Base-by-base conservation (phyloP, 1,140 invertebrate species). In the Caerostris darwini region DNA sequence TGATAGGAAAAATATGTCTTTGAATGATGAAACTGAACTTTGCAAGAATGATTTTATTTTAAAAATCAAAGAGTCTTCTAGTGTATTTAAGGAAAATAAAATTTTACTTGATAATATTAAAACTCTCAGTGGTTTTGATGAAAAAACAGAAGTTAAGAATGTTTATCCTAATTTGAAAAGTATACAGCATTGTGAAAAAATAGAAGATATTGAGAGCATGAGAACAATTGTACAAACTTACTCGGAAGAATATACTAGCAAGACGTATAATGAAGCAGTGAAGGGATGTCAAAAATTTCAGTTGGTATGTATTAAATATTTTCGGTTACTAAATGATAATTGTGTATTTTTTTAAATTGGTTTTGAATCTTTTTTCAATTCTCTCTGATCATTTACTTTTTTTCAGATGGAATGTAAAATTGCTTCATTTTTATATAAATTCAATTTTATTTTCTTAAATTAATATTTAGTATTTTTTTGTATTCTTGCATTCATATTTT, bases 201-300 rank as follows among this genome's bases (percentile, higher is more conserved):
- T 85, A 57, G 83, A 85, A 85, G 83, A 85, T 85, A 85, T 85
- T 34, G 57, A 57, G 19, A 85, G 56, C n/a, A 58, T 85, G 54
- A 17, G 57, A 85, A 85, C 56, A 14, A 17, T 85, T 19, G 56
- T 57, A 3, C 53, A 59, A 85, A 85, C 83, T 58, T 59, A 85
- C 8, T 58, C 83, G 3, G 83, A 85, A 58, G 83, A 85, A 57
- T 85, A 85, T 56, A 2, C 12, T 3, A 57, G 34, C 17, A 85
- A 85, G 17, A 85, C 83, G 19, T 59, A 34, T 10, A 85, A 58
- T 85, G 83, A 57, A 85, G 83, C 56, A n/a, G 19, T 34, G 5
- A 59, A 58, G 56, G n/a, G 83, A n/a, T 85, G 17, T 19, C 56
- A 19, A 5, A 34, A 85, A 85, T 85, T 85, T 85, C 54, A 57